A percentile compares a stretch with the other conserved stretches of the same genome.
Evolutionary conservation across 2,113 vertebrate species (phyloP).

Genomic region (Nothobranchius furzeri): DNA sequence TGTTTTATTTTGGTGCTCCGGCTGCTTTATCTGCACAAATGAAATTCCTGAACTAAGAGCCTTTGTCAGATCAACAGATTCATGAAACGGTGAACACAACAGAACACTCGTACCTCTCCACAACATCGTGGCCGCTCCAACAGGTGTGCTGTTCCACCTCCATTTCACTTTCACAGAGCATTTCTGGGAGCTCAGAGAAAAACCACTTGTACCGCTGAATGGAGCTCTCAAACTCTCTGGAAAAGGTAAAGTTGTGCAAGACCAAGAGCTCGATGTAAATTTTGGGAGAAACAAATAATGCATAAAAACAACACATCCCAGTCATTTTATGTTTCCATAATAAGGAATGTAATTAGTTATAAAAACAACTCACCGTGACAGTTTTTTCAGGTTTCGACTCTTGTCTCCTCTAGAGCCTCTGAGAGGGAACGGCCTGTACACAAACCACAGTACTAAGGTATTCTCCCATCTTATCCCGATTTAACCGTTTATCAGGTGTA

Average conservation of each 20-base stretch:
- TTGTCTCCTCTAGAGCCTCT: constrained; percentile 88
- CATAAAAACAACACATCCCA: no score
- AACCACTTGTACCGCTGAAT: constrained; percentile 87
- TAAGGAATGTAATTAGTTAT: background rate
- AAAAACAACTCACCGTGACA: constrained; percentile 75
- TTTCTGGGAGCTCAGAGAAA: constrained; percentile 86
- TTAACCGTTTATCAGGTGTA: background rate
- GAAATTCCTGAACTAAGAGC: no score
- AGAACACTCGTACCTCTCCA: constrained; percentile 81
- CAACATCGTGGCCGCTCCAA: constrained; percentile 89
- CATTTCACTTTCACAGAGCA: constrained; percentile 88
- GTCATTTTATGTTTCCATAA: background rate
- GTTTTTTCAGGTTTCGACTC: constrained; percentile 89
- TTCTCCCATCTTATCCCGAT: background rate
- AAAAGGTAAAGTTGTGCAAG: constrained; percentile 2
- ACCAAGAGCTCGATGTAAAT: no score
- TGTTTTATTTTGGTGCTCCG: no score
- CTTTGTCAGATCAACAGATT: no score
- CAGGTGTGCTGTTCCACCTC: constrained; percentile 88
- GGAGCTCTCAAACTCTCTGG: constrained; percentile 88
- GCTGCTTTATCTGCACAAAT: no score
- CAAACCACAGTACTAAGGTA: background rate
- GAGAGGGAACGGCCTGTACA: constrained; percentile 84
- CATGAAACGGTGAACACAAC: background rate
- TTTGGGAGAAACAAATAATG: no score